Conservation (phyloP, 2,113 vertebrate species). For the Lucifuga dentata region DNA sequence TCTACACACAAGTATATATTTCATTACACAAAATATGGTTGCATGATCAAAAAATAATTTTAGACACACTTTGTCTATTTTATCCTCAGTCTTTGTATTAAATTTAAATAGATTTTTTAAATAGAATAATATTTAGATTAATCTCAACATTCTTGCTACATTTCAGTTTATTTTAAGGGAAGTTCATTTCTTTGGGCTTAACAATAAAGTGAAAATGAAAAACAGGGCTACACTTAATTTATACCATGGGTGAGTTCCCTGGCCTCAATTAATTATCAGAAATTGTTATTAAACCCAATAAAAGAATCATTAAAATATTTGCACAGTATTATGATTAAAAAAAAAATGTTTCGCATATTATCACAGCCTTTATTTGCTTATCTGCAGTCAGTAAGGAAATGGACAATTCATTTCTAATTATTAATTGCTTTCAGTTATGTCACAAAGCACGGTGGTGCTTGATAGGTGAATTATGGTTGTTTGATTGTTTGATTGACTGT, state of each 20-base stretch:
- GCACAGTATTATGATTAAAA: no score
- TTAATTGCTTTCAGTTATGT: constrained; percentile 30
- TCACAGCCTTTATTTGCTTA: constrained; percentile 18
- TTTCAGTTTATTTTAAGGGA: constrained; percentile 58
- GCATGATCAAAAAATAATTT: constrained; percentile 65
- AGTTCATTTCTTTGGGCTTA: constrained; percentile 66
- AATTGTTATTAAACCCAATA: constrained; percentile 17
- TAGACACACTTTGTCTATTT: constrained; percentile 53
- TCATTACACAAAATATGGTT: constrained; percentile 69
- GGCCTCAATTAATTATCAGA: constrained; percentile 22
- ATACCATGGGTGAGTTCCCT: constrained; percentile 29
- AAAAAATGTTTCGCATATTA: constrained; percentile 41
- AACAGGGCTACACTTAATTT: constrained; percentile 27
- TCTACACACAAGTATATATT: constrained; percentile 58
- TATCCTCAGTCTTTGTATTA: constrained; percentile 30
- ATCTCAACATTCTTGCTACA: constrained; percentile 72
- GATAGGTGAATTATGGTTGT: no score
- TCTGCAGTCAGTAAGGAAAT: constrained; percentile 17
- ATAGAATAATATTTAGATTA: constrained; percentile 56
- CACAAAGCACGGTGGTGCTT: constrained; percentile 47
- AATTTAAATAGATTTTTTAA: constrained; percentile 49
- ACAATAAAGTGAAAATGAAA: constrained; percentile 49
- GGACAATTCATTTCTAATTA: constrained; percentile 10
- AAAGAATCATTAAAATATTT: not conserved
- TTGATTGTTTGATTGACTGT: not conserved